Percentiles rank a stretch among this genome's conserved stretches.
phyloP scores from a whole-genome alignment of 2,797 vertebrate species.

The Mycteria americana region DNA sequence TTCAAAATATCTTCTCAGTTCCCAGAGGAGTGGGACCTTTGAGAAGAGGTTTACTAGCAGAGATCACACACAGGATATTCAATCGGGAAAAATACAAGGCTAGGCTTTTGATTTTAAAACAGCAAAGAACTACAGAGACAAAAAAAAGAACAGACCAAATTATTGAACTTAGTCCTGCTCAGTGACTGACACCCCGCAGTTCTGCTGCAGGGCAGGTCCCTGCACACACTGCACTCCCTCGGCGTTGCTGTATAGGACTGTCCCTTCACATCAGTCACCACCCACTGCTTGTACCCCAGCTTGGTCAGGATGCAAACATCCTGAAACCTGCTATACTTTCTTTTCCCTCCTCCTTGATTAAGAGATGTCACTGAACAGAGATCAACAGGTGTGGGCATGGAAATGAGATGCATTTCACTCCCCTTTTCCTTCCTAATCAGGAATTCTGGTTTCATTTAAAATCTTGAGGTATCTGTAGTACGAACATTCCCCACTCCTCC shows the following conservation, averaged over 20 bases:
- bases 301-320: background rate
- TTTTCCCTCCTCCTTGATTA: background rate
- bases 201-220: background rate
- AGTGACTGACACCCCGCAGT: accelerated
- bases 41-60: background rate
- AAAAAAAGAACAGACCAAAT: background rate
- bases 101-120: background rate
- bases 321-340: background rate
- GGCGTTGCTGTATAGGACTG: background rate
- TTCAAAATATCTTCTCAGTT: background rate
- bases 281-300: background rate
- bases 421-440: background rate
- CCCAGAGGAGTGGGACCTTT: background rate
- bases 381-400: background rate
- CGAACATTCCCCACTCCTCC: background rate
- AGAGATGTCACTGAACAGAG: background rate
- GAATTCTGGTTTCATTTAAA: background rate
- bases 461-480: background rate
- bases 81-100: background rate
- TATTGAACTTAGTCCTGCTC: accelerated
- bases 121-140: background rate
- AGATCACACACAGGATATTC: background rate
- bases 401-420: background rate
- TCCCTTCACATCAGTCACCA: background rate
- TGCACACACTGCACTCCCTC: too few relatives aligned